A percentile compares a stretch with the other conserved stretches of the same genome.
phyloP scores from a whole-genome alignment of 2,113 vertebrate genomes.

The Sminthopsis crassicaudata region DNA sequence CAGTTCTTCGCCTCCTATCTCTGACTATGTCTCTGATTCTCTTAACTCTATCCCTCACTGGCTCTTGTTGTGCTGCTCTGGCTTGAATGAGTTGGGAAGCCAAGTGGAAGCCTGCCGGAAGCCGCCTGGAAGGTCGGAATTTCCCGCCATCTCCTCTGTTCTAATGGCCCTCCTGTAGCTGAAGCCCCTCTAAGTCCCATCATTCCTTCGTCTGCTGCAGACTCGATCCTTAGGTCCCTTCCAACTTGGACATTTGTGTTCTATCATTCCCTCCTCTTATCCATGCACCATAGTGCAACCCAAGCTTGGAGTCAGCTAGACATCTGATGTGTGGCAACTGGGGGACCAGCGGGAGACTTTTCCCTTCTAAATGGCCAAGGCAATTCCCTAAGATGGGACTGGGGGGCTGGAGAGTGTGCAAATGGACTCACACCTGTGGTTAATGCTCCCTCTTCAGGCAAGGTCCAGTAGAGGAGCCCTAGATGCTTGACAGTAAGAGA shows the following conservation, averaged over 20 bases:
- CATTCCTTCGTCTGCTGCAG: background rate
- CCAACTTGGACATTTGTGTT: background rate
- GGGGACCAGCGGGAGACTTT: background rate
- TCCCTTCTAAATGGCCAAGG: background rate
- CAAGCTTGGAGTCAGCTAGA: background rate
- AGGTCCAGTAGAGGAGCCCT: background rate
- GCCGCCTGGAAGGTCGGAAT: background rate
- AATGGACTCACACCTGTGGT: background rate
- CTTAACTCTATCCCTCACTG: background rate
- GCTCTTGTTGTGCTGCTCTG: background rate
- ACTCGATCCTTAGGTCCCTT: background rate
- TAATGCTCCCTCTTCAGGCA: background rate
- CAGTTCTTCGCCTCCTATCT: background rate
- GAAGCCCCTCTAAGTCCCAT: background rate
- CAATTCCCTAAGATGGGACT: background rate
- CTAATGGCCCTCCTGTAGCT: background rate
- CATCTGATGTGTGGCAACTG: background rate
- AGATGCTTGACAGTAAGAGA: constrained; percentile 1
- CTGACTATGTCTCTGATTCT: background rate
- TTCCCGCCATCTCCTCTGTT: background rate
- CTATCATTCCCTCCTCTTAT: background rate
- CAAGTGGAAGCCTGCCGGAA: background rate
- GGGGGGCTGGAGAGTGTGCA: background rate
- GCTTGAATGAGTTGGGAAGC: background rate
- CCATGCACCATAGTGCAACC: background rate